Evolutionary conservation across 2,888 invertebrate species (phyloP), one percentile per base, ranked within the genome.

Genomic region (Euplagia quadripunctaria): DNA sequence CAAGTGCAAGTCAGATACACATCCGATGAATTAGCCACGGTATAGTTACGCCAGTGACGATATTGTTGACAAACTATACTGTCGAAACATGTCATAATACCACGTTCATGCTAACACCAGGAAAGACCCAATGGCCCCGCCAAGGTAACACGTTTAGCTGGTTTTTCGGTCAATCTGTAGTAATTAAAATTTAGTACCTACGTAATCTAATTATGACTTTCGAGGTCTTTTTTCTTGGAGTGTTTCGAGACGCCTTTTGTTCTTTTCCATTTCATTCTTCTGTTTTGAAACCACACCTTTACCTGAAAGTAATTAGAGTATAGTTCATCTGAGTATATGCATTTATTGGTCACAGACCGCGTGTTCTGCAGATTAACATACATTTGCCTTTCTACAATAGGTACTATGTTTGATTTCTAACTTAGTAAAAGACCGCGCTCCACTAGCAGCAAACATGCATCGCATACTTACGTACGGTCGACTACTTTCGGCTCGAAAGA

Each of bases 251-350:
- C 96, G 17, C 97, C 97, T 90, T 98, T 98, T 6, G 97, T 98
- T 74, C 98, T 94, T 90, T 98, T 98, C 97, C 98, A 98, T 87
- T 98, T 98, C 98, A 98, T 98, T 81, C 98, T 96, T 85, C 98
- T 95, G 88, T 98, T 98, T 94, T 98, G 98, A 89, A 98, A 98
- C 98, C 98, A 98, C 49, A 98, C 98, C 92, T 98, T 98, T 1
- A 98, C 98, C 98, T 98, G 82, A 8, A 71, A 76, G 55, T 46
- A 70, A 75, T 55, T 46, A 65, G 16, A 64, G 14, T 42, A 52
- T 8, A 52, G 52, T 12, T 17, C 16, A 49, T 41, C 5, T 58
- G 12, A 58, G n/a, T 9, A 20, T 11, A 55, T 8, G 55, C n/a
- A 55, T n/a, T 55, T n/a, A 55, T 4, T 55, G n/a, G 5, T 12